A percentile compares a stretch with the other conserved stretches of the same genome.
These are phyloP conservation scores for Temnothorax unifasciatus DNA, from an alignment of 2,888 invertebrate genomes.

Conservation along the genomic window DNA sequence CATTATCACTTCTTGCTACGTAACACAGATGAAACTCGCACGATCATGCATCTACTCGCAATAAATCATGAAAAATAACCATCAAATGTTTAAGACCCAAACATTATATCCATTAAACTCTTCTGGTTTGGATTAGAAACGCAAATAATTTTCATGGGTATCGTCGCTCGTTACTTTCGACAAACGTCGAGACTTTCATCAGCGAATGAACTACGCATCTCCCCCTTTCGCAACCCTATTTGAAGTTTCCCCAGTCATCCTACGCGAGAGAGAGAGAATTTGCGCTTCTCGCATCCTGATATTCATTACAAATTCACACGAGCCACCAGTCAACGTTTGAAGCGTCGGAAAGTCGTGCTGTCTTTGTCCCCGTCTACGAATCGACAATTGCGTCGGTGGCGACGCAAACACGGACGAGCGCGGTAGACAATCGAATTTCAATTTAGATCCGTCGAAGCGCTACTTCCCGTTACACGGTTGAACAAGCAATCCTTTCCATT, in stretches of 20 bases:
- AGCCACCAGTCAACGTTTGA: slow-evolving; percentile 67
- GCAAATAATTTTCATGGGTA: slow-evolving; percentile 27
- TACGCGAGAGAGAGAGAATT: not conserved
- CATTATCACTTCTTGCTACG: not conserved
- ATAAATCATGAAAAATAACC: not conserved
- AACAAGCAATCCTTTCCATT: slow-evolving; percentile 85
- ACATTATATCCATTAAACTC: slow-evolving; percentile 29
- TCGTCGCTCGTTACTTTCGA: slow-evolving; percentile 39
- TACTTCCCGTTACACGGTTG: slow-evolving; percentile 80
- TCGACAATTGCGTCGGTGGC: slow-evolving; percentile 73
- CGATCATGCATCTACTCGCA: not conserved
- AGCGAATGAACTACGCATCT: not conserved
- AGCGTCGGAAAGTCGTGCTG: slow-evolving; percentile 64
- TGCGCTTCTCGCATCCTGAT: slow-evolving; percentile 48
- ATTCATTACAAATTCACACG: slow-evolving; percentile 74
- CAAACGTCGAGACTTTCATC: slow-evolving; percentile 34
- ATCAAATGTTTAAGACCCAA: not conserved
- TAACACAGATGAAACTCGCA: not conserved
- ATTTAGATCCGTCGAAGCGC: slow-evolving; percentile 83
- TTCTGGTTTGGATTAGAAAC: not conserved
- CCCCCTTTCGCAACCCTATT: not conserved
- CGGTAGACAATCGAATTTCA: slow-evolving; percentile 85
- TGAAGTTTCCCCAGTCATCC: not conserved
- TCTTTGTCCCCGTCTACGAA: slow-evolving; percentile 63
- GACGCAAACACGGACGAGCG: slow-evolving; percentile 54